A percentile compares a stretch with the other conserved stretches of the same genome.
Conservation (phyloP, 2,888 invertebrate genomes). For the Choreutis nemorana region DNA sequence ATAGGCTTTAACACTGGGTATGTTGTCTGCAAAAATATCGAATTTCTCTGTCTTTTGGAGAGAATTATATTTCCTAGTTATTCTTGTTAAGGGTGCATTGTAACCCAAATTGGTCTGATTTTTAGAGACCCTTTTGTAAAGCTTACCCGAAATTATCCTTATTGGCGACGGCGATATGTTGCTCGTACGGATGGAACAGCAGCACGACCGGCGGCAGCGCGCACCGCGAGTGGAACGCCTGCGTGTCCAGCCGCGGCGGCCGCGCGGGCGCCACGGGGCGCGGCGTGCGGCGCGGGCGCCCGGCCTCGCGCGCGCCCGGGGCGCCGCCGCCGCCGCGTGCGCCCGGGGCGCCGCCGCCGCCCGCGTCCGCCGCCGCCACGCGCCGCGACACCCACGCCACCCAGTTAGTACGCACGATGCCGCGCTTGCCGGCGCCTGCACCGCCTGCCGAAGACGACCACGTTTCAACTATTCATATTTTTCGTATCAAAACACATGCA, state of each 20-base stretch:
- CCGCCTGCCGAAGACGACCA: too few relatives aligned
- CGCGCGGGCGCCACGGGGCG: slow-evolving; percentile 34
- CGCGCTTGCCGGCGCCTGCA: too few relatives aligned
- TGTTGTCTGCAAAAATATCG: too few relatives aligned
- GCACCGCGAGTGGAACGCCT: slow-evolving; percentile 83
- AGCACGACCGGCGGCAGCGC: slow-evolving; percentile 80
- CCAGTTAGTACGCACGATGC: too few relatives aligned
- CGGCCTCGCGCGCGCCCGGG: slow-evolving; percentile 76
- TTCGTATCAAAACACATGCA: too few relatives aligned
- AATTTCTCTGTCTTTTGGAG: too few relatives aligned
- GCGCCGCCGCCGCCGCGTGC: slow-evolving; percentile 75
- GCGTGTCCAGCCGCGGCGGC: slow-evolving; percentile 77
- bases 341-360: slow-evolving; percentile 70
- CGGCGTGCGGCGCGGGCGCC: slow-evolving; percentile 40
- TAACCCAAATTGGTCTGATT: too few relatives aligned
- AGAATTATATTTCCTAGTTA: too few relatives aligned
- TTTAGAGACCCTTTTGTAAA: too few relatives aligned
- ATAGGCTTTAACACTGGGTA: too few relatives aligned
- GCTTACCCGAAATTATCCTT: slow-evolving; percentile 82
- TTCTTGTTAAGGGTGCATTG: too few relatives aligned
- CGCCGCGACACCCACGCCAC: slow-evolving; percentile 11
- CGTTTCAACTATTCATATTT: too few relatives aligned
- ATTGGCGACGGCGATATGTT: slow-evolving; percentile 86
- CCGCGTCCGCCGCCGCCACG: slow-evolving; percentile 46
- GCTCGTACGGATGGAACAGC: slow-evolving; percentile 89